Conservation (phyloP, 2,797 vertebrate species). For the Zonotrichia albicollis region DNA sequence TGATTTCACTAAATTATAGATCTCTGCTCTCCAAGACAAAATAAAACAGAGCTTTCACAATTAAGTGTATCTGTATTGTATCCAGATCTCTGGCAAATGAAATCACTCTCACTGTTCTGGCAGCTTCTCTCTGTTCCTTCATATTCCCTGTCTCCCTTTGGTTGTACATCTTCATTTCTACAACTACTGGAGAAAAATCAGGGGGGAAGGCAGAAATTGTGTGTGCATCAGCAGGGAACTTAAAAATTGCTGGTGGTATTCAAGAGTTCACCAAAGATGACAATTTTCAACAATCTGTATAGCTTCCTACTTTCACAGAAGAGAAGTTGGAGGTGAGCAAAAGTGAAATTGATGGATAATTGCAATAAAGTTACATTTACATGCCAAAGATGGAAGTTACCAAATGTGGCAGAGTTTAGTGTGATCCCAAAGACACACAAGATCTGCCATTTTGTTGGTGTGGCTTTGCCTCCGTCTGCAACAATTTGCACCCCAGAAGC, state of each 20-base stretch:
- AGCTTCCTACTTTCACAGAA: background rate
- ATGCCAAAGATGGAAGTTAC: background rate
- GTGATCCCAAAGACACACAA: slow-evolving; percentile 7
- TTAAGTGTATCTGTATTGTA: background rate
- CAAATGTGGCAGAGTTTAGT: background rate
- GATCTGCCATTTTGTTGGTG: background rate
- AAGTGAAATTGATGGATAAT: background rate
- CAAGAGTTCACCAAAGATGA: background rate
- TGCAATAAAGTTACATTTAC: background rate
- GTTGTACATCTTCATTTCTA: background rate
- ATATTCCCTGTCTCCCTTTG: background rate
- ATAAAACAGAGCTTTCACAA: background rate
- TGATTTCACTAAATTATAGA: background rate
- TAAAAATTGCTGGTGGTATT: background rate
- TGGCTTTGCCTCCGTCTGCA: background rate
- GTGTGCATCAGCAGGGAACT: background rate
- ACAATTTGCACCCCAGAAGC: background rate
- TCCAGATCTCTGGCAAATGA: slow-evolving; percentile 6
- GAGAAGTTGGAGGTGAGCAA: slow-evolving; percentile 20
- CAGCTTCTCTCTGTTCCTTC: background rate
- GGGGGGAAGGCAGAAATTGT: background rate
- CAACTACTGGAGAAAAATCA: background rate
- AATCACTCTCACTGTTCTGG: background rate
- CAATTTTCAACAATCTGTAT: background rate
- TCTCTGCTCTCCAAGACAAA: background rate